Base-by-base conservation (phyloP, 30 jellyfish, hydroid and myxozoan genomes). In the Turritopsis rubra region DNA sequence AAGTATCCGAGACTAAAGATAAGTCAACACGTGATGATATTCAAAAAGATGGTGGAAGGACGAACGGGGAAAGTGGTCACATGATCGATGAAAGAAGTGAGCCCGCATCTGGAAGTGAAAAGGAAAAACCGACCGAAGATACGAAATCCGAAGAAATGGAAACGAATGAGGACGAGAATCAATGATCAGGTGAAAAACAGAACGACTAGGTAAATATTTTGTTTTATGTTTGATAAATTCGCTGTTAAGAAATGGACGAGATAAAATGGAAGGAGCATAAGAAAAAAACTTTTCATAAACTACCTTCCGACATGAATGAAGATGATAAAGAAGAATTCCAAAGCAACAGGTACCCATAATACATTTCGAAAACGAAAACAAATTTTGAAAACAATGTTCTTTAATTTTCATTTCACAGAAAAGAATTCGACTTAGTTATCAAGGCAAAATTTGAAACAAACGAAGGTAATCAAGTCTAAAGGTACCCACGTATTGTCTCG, bases 401-500 rank as follows among this genome's bases (percentile, higher is more conserved):
- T 68, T 60, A 21, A 60, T 60, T 60, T 60, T 68, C 77, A 68
- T 68, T 68, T 68, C 77, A 68, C 77, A 68, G 77, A 68, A 68
- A 68, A 41, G 60, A 5, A 68, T 68, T 7, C 77, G 77, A 68
- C 77, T 68, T 68, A 68, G 30, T 19, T n/a, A 68, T 68, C 77
- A 68, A 68, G 77, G 31, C 28, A 68, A 68, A 68, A n/a, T 68
- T 68, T 23, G 1, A n/a, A 68, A 27, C 77, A 68, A 68, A 68
- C 16, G 77, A 68, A 68, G 77, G 77, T 68, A 68, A 68, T 68
- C 77, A 68, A 68, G 77, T 68, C 8, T n/a, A 68, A 68, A 68
- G 77, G 77, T 68, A 68, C 77, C 77, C 28, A 0, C 16, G 31
- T 68, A 68, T 68, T 68, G 31, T 68, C 31, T 68, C 31, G 28